Evolutionary conservation across 1,140 invertebrate species (phyloP).

Genomic region (Drosophila navojoa): DNA sequence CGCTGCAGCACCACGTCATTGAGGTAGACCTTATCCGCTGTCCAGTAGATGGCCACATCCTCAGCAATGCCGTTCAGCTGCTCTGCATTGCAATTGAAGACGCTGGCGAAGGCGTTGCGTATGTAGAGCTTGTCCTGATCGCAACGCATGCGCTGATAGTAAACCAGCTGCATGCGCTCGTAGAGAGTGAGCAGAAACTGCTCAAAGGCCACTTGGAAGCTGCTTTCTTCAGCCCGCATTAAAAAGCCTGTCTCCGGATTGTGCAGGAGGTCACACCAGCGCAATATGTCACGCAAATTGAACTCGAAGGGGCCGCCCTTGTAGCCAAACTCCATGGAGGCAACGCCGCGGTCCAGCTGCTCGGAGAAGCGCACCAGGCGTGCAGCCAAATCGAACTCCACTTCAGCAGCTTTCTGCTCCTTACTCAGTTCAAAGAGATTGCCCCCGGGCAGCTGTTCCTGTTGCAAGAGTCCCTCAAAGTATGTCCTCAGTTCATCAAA

Average conservation of each 20-base stretch:
- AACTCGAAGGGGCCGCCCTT: conserved; percentile 97
- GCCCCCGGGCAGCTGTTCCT: conserved; percentile 1
- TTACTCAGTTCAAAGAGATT: conserved; percentile 65
- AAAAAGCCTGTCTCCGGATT: conserved; percentile 69
- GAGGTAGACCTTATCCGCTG: conserved; percentile 68
- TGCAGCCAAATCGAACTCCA: conserved; percentile 85
- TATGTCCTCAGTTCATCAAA: conserved; percentile 58
- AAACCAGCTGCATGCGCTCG: conserved; percentile 82
- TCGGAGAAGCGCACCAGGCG: conserved; percentile 94
- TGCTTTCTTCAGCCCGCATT: background rate
- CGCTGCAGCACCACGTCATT: conserved; percentile 75
- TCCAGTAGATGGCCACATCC: conserved; percentile 81
- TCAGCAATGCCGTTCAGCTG: conserved; percentile 65
- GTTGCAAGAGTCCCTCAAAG: conserved; percentile 41
- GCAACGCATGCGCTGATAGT: conserved; percentile 82
- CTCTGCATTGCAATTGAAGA: conserved; percentile 75
- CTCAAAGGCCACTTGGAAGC: conserved; percentile 45
- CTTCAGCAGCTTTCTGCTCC: background rate
- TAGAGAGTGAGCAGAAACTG: conserved; percentile 73
- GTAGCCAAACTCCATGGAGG: conserved; percentile 88
- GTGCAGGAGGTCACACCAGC: conserved; percentile 91
- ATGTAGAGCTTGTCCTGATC: conserved; percentile 77
- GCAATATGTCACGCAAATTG: conserved; percentile 96
- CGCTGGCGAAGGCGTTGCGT: conserved; percentile 60
- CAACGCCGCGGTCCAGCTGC: conserved; percentile 87